Evolutionary conservation across 2,888 invertebrate genomes (phyloP), one percentile per base, ranked within the genome.

Genomic region (Chrysolina oricalcia): DNA sequence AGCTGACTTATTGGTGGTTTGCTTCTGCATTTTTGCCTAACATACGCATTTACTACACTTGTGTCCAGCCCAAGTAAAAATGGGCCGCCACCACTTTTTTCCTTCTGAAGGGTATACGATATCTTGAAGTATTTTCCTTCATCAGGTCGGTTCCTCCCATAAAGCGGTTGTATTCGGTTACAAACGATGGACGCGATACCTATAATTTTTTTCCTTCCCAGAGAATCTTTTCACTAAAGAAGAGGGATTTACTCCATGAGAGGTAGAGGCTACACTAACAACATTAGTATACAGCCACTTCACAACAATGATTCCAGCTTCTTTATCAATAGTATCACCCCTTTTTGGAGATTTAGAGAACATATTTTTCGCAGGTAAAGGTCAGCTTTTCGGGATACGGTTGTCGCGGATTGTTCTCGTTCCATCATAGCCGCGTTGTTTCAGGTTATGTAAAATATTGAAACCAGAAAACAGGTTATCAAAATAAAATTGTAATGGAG

Each of bases 241-340:
- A n/a, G n/a, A n/a, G n/a, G n/a, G n/a, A n/a, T n/a, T n/a, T n/a
- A n/a, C n/a, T n/a, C n/a, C n/a, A n/a, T n/a, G n/a, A n/a, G n/a
- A n/a, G n/a, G n/a, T n/a, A n/a, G n/a, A n/a, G n/a, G n/a, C n/a
- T n/a, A n/a, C n/a, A n/a, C n/a, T 77, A 10, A 82, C 81, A 21
- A 27, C 15, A 40, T 74, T 76, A 69, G 81, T 81, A 70, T 83
- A 80, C 10, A 74, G n/a, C 80, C 77, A 82, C 70, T 72, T 77
- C 9, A 77, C 70, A 68, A 81, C 50, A 72, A 81, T 72, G 23
- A 78, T 72, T n/a, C 71, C 79, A 66, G 74, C 66, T 21, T 72
- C 69, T 56, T 65, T 77, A 43, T 79, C 73, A 19, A 73, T 62
- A 13, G 48, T 63, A 65, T 64, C 40, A 9, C 64, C 41, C n/a